Conservation (phyloP, 2,797 vertebrate genomes). For the Sebastes hubbsi region DNA sequence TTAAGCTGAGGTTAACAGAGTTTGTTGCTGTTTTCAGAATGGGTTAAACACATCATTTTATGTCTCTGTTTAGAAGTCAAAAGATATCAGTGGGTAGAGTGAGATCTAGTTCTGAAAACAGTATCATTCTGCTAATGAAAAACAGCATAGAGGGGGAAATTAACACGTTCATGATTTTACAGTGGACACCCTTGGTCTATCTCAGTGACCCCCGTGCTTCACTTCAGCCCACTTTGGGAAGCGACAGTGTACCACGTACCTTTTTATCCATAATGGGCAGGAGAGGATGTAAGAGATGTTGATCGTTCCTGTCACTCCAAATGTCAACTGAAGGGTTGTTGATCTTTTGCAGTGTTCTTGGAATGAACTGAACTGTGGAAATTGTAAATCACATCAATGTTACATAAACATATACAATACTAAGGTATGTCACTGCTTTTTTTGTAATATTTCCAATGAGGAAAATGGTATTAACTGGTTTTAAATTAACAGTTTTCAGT, state of each 20-base stretch:
- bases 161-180: conserved; percentile 13
- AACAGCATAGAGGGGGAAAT: neutral
- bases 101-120: neutral
- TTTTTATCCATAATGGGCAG: neutral
- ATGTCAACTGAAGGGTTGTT: conserved; percentile 1
- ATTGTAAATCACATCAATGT: conserved; percentile 37
- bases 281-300: neutral
- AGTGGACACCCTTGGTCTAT: neutral
- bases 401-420: conserved; percentile 47
- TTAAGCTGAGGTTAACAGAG: conserved; percentile 4
- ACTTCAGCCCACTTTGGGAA: neutral
- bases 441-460: neutral
- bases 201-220: neutral
- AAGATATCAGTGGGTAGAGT: neutral
- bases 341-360: neutral
- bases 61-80: conserved; percentile 9
- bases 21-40: conserved; percentile 20
- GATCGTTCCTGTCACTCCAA: conserved; percentile 18
- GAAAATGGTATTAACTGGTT: neutral
- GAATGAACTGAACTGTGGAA: conserved; percentile 13
- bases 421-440: neutral
- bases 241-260: neutral
- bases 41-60: neutral
- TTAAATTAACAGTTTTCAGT: neutral
- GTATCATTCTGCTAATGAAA: neutral